Evolutionary conservation across 2,113 vertebrate species (phyloP).

Genomic region (Rhea americana): DNA sequence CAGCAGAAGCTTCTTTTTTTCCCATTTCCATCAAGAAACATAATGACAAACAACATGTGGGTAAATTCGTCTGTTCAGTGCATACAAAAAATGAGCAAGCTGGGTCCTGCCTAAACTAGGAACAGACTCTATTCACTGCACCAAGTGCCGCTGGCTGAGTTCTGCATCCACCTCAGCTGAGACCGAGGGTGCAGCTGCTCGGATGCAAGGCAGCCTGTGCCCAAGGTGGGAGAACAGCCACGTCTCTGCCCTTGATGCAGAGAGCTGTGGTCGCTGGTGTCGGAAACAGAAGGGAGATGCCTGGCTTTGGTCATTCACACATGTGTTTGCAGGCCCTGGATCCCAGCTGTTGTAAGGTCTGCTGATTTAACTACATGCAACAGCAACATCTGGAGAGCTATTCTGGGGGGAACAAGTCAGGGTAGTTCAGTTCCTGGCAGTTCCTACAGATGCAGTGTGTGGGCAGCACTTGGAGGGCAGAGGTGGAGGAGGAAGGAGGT

Average conservation of each 20-base stretch:
- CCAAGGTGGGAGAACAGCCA: background rate
- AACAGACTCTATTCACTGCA: background rate
- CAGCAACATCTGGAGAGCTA: background rate
- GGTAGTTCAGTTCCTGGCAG: background rate
- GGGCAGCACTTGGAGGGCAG: background rate
- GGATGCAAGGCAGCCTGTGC: too few relatives aligned
- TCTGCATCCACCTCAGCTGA: background rate
- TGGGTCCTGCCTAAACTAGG: background rate
- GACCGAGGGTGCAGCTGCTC: background rate
- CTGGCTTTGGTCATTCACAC: background rate
- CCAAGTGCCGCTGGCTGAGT: too few relatives aligned
- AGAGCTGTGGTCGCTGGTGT: accelerated
- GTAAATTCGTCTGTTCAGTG: background rate
- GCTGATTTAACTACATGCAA: background rate
- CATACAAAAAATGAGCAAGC: background rate
- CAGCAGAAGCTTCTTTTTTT: background rate
- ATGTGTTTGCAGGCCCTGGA: background rate
- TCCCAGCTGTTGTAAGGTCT: background rate
- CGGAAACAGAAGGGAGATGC: background rate
- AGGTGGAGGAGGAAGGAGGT: background rate
- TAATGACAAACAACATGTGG: background rate
- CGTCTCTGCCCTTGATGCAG: background rate
- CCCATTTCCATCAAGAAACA: background rate
- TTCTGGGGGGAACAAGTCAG: accelerated
- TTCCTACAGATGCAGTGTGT: background rate